Conservation (phyloP, 1,140 invertebrate genomes). For the Schlechtendalia chinensis region DNA sequence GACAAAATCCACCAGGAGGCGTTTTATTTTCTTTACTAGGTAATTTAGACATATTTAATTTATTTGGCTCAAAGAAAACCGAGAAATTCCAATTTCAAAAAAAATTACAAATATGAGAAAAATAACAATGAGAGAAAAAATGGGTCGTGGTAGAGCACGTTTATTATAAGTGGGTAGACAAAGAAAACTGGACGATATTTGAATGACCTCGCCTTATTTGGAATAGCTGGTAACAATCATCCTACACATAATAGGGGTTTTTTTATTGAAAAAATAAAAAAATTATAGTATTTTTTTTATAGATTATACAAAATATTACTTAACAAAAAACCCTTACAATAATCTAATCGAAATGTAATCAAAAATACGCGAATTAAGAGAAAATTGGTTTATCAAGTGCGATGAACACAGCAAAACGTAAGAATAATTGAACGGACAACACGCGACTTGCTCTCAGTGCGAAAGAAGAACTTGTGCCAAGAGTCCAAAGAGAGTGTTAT, state of each 20-base stretch:
- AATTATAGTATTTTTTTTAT: not conserved
- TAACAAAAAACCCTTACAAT: no score
- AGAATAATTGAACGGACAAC: not conserved
- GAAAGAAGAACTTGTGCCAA: not conserved
- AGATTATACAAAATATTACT: no score
- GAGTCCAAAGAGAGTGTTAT: not conserved
- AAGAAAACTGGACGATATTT: conserved; percentile 45
- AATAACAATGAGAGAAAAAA: not conserved
- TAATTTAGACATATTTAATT: conserved; percentile 39
- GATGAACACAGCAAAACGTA: not conserved
- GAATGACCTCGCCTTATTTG: conserved; percentile 48
- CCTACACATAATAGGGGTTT: conserved; percentile 25
- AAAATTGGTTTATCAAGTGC: no score
- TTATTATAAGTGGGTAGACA: conserved; percentile 2
- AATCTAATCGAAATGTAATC: no score
- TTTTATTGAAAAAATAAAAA: conserved; percentile 4
- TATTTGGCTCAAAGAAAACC: not conserved
- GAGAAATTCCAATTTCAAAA: not conserved
- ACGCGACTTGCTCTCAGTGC: not conserved
- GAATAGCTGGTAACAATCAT: conserved; percentile 19
- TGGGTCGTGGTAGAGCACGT: not conserved
- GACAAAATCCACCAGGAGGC: conserved; percentile 59
- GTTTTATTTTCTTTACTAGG: conserved; percentile 53
- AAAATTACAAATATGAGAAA: not conserved
- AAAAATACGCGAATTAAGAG: not conserved